Evolutionary conservation across 2,797 vertebrate genomes (phyloP).

Genomic region (Carapus acus): DNA sequence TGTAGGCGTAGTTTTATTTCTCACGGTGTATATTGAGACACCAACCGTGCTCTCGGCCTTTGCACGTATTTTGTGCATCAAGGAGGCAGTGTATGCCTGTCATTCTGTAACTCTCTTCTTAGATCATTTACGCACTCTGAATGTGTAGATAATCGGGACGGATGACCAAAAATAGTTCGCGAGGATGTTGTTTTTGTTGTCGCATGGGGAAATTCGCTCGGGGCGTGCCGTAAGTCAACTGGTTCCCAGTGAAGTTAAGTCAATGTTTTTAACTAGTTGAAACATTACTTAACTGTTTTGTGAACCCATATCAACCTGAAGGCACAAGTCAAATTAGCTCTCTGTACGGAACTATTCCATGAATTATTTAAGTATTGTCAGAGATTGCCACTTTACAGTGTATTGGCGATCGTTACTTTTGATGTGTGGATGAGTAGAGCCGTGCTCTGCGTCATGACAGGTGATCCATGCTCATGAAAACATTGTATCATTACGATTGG

Average conservation of each 20-base stretch:
- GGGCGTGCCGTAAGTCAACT: conserved; percentile 20
- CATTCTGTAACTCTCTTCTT: too few species aligned
- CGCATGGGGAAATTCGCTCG: conserved; percentile 4
- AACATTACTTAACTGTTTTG: background rate
- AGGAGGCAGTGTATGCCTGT: too few species aligned
- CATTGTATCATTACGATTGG: conserved; percentile 6
- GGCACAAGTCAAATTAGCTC: background rate
- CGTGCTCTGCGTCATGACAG: conserved; percentile 10
- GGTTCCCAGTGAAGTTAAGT: too few species aligned
- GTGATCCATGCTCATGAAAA: background rate
- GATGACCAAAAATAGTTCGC: conserved; percentile 13
- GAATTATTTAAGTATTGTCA: background rate
- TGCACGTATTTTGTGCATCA: too few species aligned
- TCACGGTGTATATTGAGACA: too few species aligned
- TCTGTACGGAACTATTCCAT: too few species aligned
- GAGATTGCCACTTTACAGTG: too few species aligned
- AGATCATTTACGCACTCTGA: too few species aligned
- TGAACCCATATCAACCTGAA: background rate
- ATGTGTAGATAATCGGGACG: background rate
- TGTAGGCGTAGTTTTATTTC: too few species aligned
- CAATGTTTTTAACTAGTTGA: too few species aligned
- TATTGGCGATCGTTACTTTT: background rate
- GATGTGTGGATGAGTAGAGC: background rate
- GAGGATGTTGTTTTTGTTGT: conserved; percentile 9
- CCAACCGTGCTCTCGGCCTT: too few species aligned